Conservation (phyloP, 2,888 invertebrate species). For the Hemaris fuciformis region DNA sequence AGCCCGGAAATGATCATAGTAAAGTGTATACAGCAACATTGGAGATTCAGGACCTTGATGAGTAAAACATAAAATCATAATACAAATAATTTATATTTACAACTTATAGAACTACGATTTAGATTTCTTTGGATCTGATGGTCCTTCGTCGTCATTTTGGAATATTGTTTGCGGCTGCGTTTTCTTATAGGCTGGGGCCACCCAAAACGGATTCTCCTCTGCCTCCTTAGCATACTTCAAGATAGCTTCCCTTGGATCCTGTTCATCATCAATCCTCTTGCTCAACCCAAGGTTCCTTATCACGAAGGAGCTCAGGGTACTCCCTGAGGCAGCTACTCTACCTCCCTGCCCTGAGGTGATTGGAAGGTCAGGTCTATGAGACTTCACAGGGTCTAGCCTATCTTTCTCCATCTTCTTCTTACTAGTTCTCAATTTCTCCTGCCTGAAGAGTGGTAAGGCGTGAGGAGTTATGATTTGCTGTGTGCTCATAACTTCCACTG, state of each 20-base stretch:
- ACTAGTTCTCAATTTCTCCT: slow-evolving; percentile 93
- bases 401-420: slow-evolving; percentile 96
- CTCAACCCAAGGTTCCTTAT: slow-evolving; percentile 97
- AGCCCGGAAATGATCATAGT: too few relatives aligned
- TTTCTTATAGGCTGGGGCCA: slow-evolving; percentile 93
- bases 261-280: slow-evolving; percentile 94
- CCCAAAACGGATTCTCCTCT: slow-evolving; percentile 98
- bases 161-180: slow-evolving; percentile 94
- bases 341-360: slow-evolving; percentile 96
- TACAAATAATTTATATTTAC: slow-evolving; percentile 20
- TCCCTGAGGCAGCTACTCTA: slow-evolving; percentile 95
- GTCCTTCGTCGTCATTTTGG: slow-evolving; percentile 79
- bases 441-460: slow-evolving; percentile 96
- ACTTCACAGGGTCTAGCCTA: slow-evolving; percentile 92
- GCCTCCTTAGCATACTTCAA: slow-evolving; percentile 97
- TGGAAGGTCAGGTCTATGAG: slow-evolving; percentile 90
- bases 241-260: slow-evolving; percentile 97
- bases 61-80: not conserved
- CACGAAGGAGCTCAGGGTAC: slow-evolving; percentile 97
- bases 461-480: slow-evolving; percentile 98
- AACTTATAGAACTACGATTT: slow-evolving; percentile 45
- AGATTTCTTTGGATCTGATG: slow-evolving; percentile 77
- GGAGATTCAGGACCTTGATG: too few relatives aligned
- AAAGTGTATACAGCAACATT: too few relatives aligned
- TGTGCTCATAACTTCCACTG: slow-evolving; percentile 92